phyloP scores from a whole-genome alignment of 1,140 invertebrate genomes.

The Ostrea edulis region DNA sequence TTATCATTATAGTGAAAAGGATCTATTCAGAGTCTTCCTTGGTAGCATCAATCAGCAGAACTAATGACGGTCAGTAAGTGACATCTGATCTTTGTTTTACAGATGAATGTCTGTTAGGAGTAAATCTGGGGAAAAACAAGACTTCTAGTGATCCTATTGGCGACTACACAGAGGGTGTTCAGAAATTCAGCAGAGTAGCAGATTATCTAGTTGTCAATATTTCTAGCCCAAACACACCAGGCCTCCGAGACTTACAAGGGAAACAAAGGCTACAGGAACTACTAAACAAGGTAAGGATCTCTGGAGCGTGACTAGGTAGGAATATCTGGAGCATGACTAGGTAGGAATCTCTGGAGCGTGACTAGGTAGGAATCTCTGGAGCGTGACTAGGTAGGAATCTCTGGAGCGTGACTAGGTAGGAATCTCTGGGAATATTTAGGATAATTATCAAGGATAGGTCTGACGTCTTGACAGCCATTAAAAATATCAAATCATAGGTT shows the following conservation, averaged over 20 bases:
- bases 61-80: too few relatives aligned
- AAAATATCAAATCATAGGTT: too few relatives aligned
- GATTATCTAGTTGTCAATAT: constrained; percentile 82
- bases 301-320: too few relatives aligned
- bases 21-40: too few relatives aligned
- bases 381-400: not conserved
- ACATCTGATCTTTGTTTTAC: constrained; percentile 25
- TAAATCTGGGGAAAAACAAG: constrained; percentile 99
- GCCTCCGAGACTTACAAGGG: constrained; percentile 90
- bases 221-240: constrained; percentile 94
- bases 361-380: not conserved
- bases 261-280: constrained; percentile 88
- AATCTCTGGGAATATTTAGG: too few relatives aligned
- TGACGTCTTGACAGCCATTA: too few relatives aligned
- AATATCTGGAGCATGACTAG: too few relatives aligned
- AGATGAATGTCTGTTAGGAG: constrained; percentile 83
- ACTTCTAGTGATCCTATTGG: constrained; percentile 85
- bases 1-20: too few relatives aligned
- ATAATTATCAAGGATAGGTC: too few relatives aligned
- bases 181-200: constrained; percentile 78
- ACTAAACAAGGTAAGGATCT: constrained; percentile 85
- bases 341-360: constrained; percentile 75
- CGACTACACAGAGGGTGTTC: constrained; percentile 88
- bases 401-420: not conserved
- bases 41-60: too few relatives aligned